Evolutionary conservation across 1,140 invertebrate species (phyloP).

Genomic region (Armadillidium nasatum): DNA sequence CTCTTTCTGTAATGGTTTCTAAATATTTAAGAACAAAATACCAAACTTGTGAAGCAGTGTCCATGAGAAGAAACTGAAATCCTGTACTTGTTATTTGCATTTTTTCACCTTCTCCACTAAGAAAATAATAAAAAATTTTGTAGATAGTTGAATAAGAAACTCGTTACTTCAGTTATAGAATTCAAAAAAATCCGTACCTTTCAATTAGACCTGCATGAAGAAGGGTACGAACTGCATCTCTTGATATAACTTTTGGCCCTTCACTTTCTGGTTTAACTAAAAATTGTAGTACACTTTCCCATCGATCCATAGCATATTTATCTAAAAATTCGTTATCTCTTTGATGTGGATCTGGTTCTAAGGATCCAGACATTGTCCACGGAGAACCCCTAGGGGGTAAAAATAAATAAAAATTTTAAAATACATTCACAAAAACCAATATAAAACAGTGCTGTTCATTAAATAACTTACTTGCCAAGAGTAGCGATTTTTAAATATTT

Average conservation of each 20-base stretch:
- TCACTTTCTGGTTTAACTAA: conserved; percentile 80
- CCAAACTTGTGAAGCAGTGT: conserved; percentile 88
- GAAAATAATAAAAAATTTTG: background rate
- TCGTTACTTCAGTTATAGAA: background rate
- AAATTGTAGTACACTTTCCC: conserved; percentile 95
- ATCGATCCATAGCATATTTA: conserved; percentile 85
- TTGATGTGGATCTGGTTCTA: conserved; percentile 71
- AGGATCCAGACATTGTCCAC: conserved; percentile 33
- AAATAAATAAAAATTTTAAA: background rate
- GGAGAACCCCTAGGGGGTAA: background rate
- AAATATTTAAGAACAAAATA: conserved; percentile 94
- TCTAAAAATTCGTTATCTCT: conserved; percentile 84
- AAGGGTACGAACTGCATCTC: conserved; percentile 85
- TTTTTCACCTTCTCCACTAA: conserved; percentile 61
- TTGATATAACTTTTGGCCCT: conserved; percentile 78
- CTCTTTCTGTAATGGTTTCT: conserved; percentile 77
- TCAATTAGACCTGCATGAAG: conserved; percentile 89
- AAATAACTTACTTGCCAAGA: conserved; percentile 31
- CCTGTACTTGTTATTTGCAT: conserved; percentile 85
- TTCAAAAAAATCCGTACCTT: conserved; percentile 33
- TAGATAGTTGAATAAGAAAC: too few relatives aligned
- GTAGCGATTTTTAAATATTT: conserved; percentile 35
- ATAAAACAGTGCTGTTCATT: background rate
- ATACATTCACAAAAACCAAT: background rate
- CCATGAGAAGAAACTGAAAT: conserved; percentile 92